A percentile compares a stretch with the other conserved stretches of the same genome.
phyloP scores from a whole-genome alignment of 2,113 vertebrate species.

The Notiomystis cincta region DNA sequence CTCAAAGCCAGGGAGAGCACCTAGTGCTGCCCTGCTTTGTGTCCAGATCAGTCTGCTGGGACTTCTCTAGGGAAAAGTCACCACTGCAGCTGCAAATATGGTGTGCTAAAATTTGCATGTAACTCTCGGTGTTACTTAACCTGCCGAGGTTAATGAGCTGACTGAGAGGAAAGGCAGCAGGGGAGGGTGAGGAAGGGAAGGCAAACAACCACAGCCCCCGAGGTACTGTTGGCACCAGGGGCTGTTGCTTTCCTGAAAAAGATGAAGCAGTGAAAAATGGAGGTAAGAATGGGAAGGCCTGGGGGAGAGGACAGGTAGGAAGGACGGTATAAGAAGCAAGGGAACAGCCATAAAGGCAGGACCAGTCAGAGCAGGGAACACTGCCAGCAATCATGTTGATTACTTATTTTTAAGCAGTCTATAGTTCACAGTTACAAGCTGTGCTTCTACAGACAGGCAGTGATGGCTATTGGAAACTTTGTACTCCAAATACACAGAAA shows the following conservation, averaged over 20 bases:
- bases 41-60: neutral
- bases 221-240: neutral
- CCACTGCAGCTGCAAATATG: neutral
- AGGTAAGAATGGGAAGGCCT: neutral
- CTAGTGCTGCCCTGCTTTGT: neutral
- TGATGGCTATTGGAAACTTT: neutral
- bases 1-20: neutral
- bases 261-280: neutral
- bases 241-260: neutral
- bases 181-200: neutral
- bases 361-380: neutral
- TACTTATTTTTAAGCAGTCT: neutral
- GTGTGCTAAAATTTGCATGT: neutral
- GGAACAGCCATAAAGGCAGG: neutral
- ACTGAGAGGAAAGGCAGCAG: neutral
- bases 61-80: fast-evolving
- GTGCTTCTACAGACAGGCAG: neutral
- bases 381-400: neutral
- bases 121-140: neutral
- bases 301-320: neutral
- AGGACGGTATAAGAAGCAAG: neutral
- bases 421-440: neutral
- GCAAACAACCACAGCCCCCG: fast-evolving
- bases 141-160: neutral
- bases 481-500: neutral